Conservation (phyloP, 2,797 vertebrate species). For the Tokudaia muenninki region DNA sequence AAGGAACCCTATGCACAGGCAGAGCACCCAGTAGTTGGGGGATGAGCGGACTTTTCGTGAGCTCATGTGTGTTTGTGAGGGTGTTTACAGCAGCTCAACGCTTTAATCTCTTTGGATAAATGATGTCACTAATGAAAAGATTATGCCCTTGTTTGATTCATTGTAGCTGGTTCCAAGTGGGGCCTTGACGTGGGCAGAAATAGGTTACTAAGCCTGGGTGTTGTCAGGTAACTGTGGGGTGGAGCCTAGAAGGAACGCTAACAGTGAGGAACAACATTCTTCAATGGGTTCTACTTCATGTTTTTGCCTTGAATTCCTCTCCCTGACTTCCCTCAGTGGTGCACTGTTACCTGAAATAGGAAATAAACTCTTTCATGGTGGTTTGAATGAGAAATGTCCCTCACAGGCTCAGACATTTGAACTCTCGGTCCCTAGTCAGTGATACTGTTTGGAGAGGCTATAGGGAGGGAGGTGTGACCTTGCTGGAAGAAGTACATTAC, state of each 20-base stretch:
- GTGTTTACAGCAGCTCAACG: not conserved
- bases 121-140: not conserved
- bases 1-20: no score
- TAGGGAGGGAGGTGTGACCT: no score
- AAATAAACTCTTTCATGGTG: not conserved
- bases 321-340: not conserved
- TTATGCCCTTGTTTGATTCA: not conserved
- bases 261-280: not conserved
- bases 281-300: no score
- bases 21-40: no score
- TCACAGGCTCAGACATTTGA: not conserved
- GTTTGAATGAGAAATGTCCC: not conserved
- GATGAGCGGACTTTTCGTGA: no score
- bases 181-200: no score
- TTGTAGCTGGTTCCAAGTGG: not conserved
- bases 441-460: not conserved
- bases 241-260: no score
- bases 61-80: not conserved
- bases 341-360: not conserved
- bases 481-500: not conserved
- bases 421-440: not conserved
- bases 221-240: no score
- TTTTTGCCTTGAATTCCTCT: not conserved
- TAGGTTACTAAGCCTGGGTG: not conserved
- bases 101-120: not conserved